A percentile compares a stretch with the other conserved stretches of the same genome.
Conservation (phyloP, 2,113 vertebrate genomes). For the Ceyx margarethae region DNA sequence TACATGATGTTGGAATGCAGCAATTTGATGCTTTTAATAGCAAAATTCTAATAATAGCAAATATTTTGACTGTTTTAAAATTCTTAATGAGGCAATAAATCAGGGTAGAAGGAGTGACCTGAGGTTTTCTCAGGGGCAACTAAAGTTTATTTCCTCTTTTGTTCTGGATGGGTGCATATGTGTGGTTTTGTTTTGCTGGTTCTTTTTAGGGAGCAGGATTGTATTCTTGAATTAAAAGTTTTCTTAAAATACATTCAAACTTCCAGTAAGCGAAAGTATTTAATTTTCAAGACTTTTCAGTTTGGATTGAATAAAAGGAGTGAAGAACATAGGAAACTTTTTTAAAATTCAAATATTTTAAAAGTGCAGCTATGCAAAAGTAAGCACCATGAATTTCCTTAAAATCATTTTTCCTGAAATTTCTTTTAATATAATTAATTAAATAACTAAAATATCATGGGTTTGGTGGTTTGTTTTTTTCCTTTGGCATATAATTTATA, state of each 20-base stretch:
- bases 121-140: neutral
- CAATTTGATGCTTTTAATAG: neutral
- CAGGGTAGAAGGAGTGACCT: neutral
- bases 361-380: neutral
- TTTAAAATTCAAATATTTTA: neutral
- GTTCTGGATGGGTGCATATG: accelerated
- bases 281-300: neutral
- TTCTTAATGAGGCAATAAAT: neutral
- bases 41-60: neutral
- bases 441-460: neutral
- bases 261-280: neutral
- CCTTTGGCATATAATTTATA: neutral
- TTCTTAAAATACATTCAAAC: neutral
- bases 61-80: neutral
- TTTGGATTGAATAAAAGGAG: neutral
- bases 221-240: neutral
- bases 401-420: neutral
- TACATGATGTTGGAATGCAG: neutral
- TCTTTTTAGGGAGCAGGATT: neutral
- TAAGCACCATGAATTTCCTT: neutral
- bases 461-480: no score
- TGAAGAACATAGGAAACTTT: neutral
- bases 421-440: neutral
- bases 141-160: neutral
- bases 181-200: neutral